Evolutionary conservation across 1,140 invertebrate species (phyloP).

Genomic region (Chrysoperla carnea): DNA sequence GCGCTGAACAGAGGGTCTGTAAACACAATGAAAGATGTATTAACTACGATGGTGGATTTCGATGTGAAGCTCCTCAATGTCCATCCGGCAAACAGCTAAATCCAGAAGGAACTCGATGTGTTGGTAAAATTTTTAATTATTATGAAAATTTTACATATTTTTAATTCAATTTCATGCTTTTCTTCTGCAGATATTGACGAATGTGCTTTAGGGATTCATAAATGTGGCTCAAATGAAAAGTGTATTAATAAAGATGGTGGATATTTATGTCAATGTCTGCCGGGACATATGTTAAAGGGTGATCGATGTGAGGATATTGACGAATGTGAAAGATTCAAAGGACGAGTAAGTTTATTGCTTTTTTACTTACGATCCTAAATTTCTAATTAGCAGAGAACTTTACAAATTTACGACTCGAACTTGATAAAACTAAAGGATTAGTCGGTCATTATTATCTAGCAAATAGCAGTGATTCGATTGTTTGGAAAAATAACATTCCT

Average conservation of each 20-base stretch:
- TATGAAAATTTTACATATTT: not conserved
- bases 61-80: constrained; percentile 41
- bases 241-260: constrained; percentile 59
- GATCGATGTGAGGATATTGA: constrained; percentile 78
- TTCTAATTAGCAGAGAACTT: too few species aligned
- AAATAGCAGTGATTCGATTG: too few species aligned
- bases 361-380: too few species aligned
- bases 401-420: too few species aligned
- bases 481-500: too few species aligned
- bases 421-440: too few species aligned
- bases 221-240: constrained; percentile 46
- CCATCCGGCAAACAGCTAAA: constrained; percentile 34
- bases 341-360: constrained; percentile 14
- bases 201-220: constrained; percentile 40
- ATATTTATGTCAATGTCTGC: constrained; percentile 55
- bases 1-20: constrained; percentile 31
- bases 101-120: constrained; percentile 22
- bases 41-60: constrained; percentile 49
- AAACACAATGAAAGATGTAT: constrained; percentile 40
- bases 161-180: too few species aligned
- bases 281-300: constrained; percentile 39
- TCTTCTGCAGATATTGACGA: constrained; percentile 42
- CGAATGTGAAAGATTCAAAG: constrained; percentile 44
- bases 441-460: too few species aligned
- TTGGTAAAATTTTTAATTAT: constrained; percentile 16